phyloP scores from a whole-genome alignment of 2,113 vertebrate species.

The Poeciliopsis retropinna region DNA sequence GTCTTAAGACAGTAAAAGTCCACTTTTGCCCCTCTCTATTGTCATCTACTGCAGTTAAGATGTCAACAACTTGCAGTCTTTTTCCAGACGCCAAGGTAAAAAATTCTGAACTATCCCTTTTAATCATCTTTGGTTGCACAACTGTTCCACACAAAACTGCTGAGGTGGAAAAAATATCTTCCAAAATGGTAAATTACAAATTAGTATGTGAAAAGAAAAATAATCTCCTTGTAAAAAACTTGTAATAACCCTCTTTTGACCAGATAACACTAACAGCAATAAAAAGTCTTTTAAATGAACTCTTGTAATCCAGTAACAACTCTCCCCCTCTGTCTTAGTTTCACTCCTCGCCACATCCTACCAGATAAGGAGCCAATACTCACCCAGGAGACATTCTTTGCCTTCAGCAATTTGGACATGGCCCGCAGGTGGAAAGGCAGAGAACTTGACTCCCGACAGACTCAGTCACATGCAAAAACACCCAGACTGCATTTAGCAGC shows the following conservation, averaged over 20 bases:
- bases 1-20: neutral
- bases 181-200: neutral
- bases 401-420: constrained; percentile 89
- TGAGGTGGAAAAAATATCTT: neutral
- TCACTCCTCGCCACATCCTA: neutral
- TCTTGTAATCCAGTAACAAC: constrained; percentile 20
- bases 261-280: neutral
- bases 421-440: constrained; percentile 76
- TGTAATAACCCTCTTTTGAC: neutral
- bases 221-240: neutral
- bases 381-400: constrained; percentile 97
- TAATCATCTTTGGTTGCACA: neutral
- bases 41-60: neutral
- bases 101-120: neutral
- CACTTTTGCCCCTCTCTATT: neutral
- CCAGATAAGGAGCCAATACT: constrained; percentile 75
- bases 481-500: constrained; percentile 28
- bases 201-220: neutral
- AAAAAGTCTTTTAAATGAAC: constrained; percentile 18
- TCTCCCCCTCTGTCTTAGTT: neutral
- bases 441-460: constrained; percentile 16
- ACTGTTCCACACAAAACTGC: neutral
- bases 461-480: neutral
- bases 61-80: neutral
- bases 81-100: neutral